Percentiles rank a stretch among this genome's conserved stretches.
Conservation (phyloP, 2,797 vertebrate genomes). For the Synaphobranchus kaupii region DNA sequence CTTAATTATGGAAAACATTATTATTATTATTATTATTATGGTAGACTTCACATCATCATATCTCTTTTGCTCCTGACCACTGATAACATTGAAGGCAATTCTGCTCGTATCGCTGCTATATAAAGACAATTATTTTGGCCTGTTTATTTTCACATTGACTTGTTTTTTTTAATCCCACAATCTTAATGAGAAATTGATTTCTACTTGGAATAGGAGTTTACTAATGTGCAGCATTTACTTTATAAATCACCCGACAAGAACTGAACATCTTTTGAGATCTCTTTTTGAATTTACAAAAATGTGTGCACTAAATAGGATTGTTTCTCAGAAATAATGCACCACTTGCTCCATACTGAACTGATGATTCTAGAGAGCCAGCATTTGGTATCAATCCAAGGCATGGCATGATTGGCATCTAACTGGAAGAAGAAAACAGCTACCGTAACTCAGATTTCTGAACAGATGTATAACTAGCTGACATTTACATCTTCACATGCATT, state of each 20-base stretch:
- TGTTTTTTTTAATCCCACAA: not conserved
- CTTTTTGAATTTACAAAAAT: not conserved
- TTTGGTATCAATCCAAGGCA: not conserved
- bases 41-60: not conserved
- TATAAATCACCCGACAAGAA: not conserved
- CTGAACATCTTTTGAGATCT: not conserved
- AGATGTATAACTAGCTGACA: not conserved
- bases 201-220: not conserved
- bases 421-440: not conserved
- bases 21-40: not conserved
- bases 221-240: not conserved
- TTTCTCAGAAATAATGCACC: not conserved
- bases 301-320: not conserved
- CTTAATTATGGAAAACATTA: not conserved
- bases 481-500: not conserved
- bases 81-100: too few species aligned
- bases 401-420: not conserved
- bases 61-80: not conserved
- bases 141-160: not conserved
- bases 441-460: not conserved
- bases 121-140: not conserved
- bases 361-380: not conserved
- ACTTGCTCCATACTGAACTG: not conserved
- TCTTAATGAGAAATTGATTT: slow-evolving; percentile 4
- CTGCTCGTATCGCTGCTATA: not conserved